Evolutionary conservation across 2,113 vertebrate species (phyloP), one percentile per base, ranked within the genome.

Genomic region (Xiphias gladius): DNA sequence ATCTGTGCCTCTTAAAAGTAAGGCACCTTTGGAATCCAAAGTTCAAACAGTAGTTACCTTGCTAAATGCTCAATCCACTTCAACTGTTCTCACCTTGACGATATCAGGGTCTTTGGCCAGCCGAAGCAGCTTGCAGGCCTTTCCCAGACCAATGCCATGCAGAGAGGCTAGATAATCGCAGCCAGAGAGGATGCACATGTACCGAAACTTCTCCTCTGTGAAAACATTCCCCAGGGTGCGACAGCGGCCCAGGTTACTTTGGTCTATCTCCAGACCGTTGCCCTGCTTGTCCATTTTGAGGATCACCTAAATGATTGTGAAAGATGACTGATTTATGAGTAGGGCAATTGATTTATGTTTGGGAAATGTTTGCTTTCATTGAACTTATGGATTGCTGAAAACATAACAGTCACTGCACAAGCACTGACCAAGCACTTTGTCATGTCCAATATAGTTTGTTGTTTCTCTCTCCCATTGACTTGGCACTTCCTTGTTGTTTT

Each of bases 141-240:
- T 99, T n/a, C 96, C 96, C 79, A 99, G 93, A 3, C 98, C 98
- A 7, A 99, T 98, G 63, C 98, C 98, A 9, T 98, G 95, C 62
- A 99, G 94, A 0, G 98, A 99, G 0, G 98, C 12, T n/a, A 99
- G 96, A 63, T 99, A 99, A 89, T 99, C 98, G n/a, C 98, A 99
- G 71, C 98, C 98, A 0, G 98, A 97, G n/a, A 99, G 96, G 88
- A 99, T 99, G 88, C 98, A 99, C 98, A 99, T 99, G 68, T 99
- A 95, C 16, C 98, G 97, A 73, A 99, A 99, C 86, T 97, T 99
- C 86, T 99, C 98, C 89, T 99, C 97, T 0, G 98, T 99, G 91
- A 99, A 99, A 3, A 98, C 73, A 48, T 97, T 96, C 12, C 98
- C 97, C 24, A 99, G 96, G 20, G 96, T 95, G 50, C 90, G 96